Percentiles rank a stretch among this genome's conserved stretches.
These are phyloP conservation scores for Arrhamphus sclerolepis DNA, from an alignment of 2,797 vertebrate species.

Conservation along the genomic window DNA sequence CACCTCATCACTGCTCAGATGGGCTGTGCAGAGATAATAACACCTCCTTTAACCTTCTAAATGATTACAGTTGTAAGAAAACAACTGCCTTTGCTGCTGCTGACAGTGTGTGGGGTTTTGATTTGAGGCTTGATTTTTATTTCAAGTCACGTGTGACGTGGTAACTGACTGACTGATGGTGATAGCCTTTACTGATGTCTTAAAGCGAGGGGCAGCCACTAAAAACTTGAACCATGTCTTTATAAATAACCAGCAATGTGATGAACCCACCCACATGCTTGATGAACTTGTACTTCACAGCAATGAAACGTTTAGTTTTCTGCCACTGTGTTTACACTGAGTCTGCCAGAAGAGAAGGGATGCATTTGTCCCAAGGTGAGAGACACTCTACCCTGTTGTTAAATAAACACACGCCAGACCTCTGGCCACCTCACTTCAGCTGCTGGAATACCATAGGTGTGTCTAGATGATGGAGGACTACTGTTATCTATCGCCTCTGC, in stretches of 20 bases:
- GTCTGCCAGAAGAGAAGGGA: slow-evolving; percentile 60
- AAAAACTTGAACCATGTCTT: slow-evolving; percentile 7
- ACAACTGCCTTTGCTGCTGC: slow-evolving; percentile 44
- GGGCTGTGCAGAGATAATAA: slow-evolving; percentile 71
- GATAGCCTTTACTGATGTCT: slow-evolving; percentile 3
- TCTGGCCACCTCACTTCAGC: slow-evolving; percentile 69
- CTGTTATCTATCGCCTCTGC: slow-evolving; percentile 80
- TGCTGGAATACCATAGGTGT: slow-evolving; percentile 74
- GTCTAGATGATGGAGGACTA: slow-evolving; percentile 80
- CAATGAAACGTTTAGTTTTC: slow-evolving; percentile 68
- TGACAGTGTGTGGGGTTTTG: slow-evolving; percentile 2
- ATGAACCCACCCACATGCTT: slow-evolving; percentile 49
- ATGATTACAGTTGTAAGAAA: slow-evolving; percentile 71
- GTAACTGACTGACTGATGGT: slow-evolving; percentile 1
- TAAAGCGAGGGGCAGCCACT: neutral
- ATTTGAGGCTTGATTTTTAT: slow-evolving; percentile 29
- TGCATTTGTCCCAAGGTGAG: slow-evolving; percentile 78
- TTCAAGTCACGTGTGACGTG: slow-evolving; percentile 8
- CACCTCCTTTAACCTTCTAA: slow-evolving; percentile 75
- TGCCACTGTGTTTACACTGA: slow-evolving; percentile 69
- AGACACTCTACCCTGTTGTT: slow-evolving; percentile 67
- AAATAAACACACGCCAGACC: slow-evolving; percentile 80
- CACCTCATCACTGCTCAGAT: slow-evolving; percentile 78
- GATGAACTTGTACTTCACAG: slow-evolving; percentile 70
- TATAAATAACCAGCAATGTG: slow-evolving; percentile 23